Evolutionary conservation across 2,113 vertebrate species (phyloP), one percentile per base, ranked within the genome.

Genomic region (Tragelaphus buxtoni): DNA sequence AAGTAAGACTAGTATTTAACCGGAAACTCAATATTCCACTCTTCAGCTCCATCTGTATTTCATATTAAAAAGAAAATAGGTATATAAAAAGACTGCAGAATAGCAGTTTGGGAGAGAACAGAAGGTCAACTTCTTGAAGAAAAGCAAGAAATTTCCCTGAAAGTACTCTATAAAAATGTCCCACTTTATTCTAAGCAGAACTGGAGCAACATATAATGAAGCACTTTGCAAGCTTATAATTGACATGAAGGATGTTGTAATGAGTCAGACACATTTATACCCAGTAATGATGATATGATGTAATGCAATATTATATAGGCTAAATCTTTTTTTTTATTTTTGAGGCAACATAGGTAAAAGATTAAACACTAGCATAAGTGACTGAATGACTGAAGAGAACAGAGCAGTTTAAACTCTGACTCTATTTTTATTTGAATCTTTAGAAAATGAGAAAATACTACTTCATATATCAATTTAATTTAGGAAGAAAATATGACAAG

Each of bases 41-140:
- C 97, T 99, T 99, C 85, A 99, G 98, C 94, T 99, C 99, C 63
- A 99, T 98, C 99, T 99, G 89, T 12, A 90, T 98, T 97, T 97
- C 76, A 96, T 85, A 97, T 96, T 30, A 97, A 69, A 95, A 90
- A 96, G 35, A 98, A 80, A 97, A 18, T 53, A 88, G 9, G 35
- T 60, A 30, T 94, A 82, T 87, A 81, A 90, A 96, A 82, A 60
- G 55, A 79, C 0, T 55, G 42, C 20, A 88, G 51, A 82, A 55
- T 4, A 30, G 60, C 61, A 88, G 49, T 26, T 77, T 8, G 65
- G 13, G 81, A 80, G n/a, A 63, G 1, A 97, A 85, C 14, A 76
- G 84, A 89, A 97, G 77, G 80, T 58, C 77, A 77, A 47, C 30
- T 83, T 96, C 45, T 65, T 10, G 26, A 93, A 87, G 60, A 85